Base-by-base conservation (phyloP, 2,888 invertebrate genomes). In the Apotomis capreana region DNA sequence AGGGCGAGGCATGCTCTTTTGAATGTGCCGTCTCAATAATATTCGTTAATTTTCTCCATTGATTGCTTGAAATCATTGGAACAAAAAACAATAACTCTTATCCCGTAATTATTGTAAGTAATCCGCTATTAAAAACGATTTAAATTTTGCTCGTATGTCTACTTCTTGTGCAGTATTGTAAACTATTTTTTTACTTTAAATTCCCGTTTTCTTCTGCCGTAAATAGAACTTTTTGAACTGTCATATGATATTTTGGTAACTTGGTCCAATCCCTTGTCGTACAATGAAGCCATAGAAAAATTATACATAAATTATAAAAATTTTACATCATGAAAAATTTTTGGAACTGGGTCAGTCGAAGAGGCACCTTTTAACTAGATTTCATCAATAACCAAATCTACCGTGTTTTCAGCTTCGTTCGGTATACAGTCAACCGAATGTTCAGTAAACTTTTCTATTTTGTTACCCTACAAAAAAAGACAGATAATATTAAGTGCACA, bases 291-390 rank as follows among this genome's bases (percentile, higher is more conserved):
- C 55, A 26, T 26, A 26, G 26, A 26, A 26, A 26, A 26, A 26
- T 26, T 26, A 26, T 26, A 26, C 26, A 26, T 2, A 26, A 26
- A 26, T 26, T 26, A 26, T 2, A 26, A 26, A 26, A 26, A 2
- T 2, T 2, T 26, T 26, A 26, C 1, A 26, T 0, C 26, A 26
- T 2, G 6, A 15, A 54, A 54, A 54, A 54, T 3, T 13, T n/a
- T 54, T 13, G 55, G 55, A 54, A 54, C 15, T 54, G 55, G 5
- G 55, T 54, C 55, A 54, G 55, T 54, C 15, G 55, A 54, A 54
- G 55, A 13, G 15, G 55, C n/a, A 54, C 4, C 55, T 54, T 54
- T 54, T 15, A 54, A 13, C 15, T 54, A 1, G 3, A 54, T 15
- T n/a, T 54, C 55, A 54, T 13, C 55, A 54, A 54, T 54, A 9